Percentiles rank a stretch among this genome's conserved stretches.
These are phyloP conservation scores for Neria commutata DNA, from an alignment of 2,888 invertebrate genomes.

Conservation along the genomic window DNA sequence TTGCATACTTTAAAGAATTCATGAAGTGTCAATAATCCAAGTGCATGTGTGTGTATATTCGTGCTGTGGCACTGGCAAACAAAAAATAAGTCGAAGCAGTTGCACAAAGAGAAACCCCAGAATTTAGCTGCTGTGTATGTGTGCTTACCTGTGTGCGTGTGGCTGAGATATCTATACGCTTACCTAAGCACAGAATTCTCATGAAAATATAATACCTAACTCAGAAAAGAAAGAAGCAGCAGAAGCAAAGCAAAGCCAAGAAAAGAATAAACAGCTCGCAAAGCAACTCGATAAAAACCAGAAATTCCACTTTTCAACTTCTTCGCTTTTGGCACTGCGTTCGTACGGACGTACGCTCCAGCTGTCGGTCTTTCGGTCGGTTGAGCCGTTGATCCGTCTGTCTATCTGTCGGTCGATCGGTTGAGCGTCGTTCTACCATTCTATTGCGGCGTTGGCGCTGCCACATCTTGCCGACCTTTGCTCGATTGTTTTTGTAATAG, in stretches of 20 bases:
- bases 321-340: background rate
- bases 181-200: conserved; percentile 52
- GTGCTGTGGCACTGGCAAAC: too few relatives aligned
- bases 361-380: conserved; percentile 21
- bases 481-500: conserved; percentile 24
- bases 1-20: too few relatives aligned
- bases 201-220: conserved; percentile 23
- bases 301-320: conserved; percentile 52
- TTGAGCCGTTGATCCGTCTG: conserved; percentile 25
- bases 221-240: conserved; percentile 26
- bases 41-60: too few relatives aligned
- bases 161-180: conserved; percentile 43
- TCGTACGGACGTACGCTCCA: conserved; percentile 28
- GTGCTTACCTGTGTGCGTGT: too few relatives aligned
- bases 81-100: too few relatives aligned
- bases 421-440: conserved; percentile 20
- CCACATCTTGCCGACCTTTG: conserved; percentile 8
- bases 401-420: conserved; percentile 23
- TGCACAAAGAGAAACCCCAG: too few relatives aligned
- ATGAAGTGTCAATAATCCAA: too few relatives aligned
- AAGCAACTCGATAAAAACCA: conserved; percentile 49
- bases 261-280: conserved; percentile 35
- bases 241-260: conserved; percentile 9
- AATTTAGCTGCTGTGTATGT: too few relatives aligned
- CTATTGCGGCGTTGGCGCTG: conserved; percentile 16